Conservation (phyloP, 1,140 invertebrate genomes). For the Apis florea region DNA sequence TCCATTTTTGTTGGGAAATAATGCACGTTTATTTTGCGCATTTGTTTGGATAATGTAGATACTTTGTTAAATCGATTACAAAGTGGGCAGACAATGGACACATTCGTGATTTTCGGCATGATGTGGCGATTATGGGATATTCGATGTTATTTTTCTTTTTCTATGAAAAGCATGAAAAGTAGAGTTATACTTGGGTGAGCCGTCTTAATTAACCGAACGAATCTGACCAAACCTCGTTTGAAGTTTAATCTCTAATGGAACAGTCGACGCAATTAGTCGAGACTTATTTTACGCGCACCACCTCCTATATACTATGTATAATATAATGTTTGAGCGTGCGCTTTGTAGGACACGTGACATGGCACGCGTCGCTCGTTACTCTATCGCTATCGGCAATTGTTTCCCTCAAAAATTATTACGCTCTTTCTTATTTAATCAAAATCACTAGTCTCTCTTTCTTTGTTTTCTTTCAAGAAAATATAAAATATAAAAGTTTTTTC, state of each 20-base stretch:
- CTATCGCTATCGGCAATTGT: slow-evolving; percentile 66
- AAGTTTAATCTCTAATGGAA: slow-evolving; percentile 77
- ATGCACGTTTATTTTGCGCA: not conserved
- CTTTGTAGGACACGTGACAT: slow-evolving; percentile 68
- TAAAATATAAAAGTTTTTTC: not conserved
- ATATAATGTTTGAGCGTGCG: slow-evolving; percentile 68
- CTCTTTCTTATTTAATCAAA: slow-evolving; percentile 21
- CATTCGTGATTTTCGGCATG: not conserved
- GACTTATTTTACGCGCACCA: slow-evolving; percentile 64
- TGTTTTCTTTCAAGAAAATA: not conserved
- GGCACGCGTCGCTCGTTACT: slow-evolving; percentile 73
- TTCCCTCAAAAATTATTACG: slow-evolving; percentile 67
- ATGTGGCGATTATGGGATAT: no score
- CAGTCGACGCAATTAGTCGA: slow-evolving; percentile 68
- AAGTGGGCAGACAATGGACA: not conserved
- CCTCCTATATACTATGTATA: slow-evolving; percentile 5
- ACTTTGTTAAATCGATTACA: not conserved
- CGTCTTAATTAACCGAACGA: slow-evolving; percentile 56
- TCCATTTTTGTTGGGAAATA: not conserved
- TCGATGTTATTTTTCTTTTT: not conserved
- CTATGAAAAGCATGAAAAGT: not conserved
- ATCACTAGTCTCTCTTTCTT: not conserved
- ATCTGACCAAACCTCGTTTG: slow-evolving; percentile 54
- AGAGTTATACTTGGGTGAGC: slow-evolving; percentile 1
- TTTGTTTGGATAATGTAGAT: not conserved